A percentile compares a stretch with the other conserved stretches of the same genome.
phyloP scores from a whole-genome alignment of 2,113 vertebrate species.

The Hymenochirus boettgeri region DNA sequence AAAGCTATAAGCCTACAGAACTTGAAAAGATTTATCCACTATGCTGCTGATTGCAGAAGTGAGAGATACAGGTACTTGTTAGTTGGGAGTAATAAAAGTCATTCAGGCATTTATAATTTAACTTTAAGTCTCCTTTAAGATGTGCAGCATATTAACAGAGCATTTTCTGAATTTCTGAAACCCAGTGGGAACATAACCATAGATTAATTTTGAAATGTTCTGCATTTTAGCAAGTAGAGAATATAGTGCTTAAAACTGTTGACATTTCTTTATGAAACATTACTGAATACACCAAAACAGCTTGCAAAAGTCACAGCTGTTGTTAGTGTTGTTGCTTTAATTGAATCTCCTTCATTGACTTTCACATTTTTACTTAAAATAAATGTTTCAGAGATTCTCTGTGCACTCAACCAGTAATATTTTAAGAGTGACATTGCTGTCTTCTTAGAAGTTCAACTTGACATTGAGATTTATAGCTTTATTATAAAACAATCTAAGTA shows the following conservation, averaged over 20 bases:
- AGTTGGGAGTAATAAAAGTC: no score
- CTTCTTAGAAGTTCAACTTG: constrained; percentile 28
- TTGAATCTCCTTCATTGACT: constrained; percentile 35
- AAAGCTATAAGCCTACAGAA: no score
- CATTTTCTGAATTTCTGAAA: no score
- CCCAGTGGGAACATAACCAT: no score
- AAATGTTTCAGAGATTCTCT: constrained; percentile 23
- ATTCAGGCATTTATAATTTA: no score
- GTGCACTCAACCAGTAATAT: constrained; percentile 22
- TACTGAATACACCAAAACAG: neutral
- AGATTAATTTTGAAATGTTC: no score
- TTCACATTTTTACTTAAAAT: constrained; percentile 28
- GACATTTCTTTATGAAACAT: neutral
- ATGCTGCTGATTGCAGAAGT: no score
- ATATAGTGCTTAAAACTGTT: neutral
- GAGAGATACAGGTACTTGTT: no score
- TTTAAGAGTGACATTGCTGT: constrained; percentile 38
- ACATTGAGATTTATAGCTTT: constrained; percentile 35
- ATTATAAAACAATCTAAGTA: constrained; percentile 38
- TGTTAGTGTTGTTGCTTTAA: constrained; percentile 9
- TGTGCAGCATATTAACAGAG: no score
- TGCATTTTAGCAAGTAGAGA: no score
- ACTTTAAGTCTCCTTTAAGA: no score
- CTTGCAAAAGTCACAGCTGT: neutral
- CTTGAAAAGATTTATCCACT: no score